Conservation (phyloP, 2,113 vertebrate genomes). For the Macrotis lagotis region DNA sequence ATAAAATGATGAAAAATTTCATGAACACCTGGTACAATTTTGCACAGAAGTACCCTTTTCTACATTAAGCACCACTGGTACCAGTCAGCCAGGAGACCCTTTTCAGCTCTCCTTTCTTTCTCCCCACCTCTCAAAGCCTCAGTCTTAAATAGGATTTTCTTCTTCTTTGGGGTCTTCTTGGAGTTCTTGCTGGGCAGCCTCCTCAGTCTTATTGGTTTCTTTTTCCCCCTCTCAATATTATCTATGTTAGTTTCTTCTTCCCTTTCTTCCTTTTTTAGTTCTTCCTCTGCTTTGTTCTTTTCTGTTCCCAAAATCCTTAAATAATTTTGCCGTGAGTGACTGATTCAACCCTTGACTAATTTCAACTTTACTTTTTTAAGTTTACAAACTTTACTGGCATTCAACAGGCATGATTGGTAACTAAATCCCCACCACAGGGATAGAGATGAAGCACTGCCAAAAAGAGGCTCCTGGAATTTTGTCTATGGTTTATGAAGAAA, state of each 20-base stretch:
- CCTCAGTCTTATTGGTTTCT: constrained; percentile 77
- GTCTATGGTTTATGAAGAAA: background rate
- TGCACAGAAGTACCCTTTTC: constrained; percentile 76
- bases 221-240: constrained; percentile 82
- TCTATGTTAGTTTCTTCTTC: constrained; percentile 86
- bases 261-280: constrained; percentile 81
- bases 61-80: constrained; percentile 77
- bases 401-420: background rate
- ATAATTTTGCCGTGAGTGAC: background rate
- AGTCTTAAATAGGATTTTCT: constrained; percentile 86
- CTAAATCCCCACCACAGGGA: background rate
- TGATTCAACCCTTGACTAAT: background rate
- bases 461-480: background rate
- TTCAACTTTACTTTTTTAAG: background rate
- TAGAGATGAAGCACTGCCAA: background rate
- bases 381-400: background rate
- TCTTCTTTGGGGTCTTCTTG: constrained; percentile 85
- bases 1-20: background rate
- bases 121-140: constrained; percentile 46
- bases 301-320: constrained; percentile 15
- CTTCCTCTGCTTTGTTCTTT: constrained; percentile 90
- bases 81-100: constrained; percentile 65
- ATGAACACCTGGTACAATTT: constrained; percentile 79
- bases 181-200: constrained; percentile 70
- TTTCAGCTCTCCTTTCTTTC: constrained; percentile 47